Conservation (phyloP, 2,797 vertebrate species). For the Chrysocyon brachyurus region DNA sequence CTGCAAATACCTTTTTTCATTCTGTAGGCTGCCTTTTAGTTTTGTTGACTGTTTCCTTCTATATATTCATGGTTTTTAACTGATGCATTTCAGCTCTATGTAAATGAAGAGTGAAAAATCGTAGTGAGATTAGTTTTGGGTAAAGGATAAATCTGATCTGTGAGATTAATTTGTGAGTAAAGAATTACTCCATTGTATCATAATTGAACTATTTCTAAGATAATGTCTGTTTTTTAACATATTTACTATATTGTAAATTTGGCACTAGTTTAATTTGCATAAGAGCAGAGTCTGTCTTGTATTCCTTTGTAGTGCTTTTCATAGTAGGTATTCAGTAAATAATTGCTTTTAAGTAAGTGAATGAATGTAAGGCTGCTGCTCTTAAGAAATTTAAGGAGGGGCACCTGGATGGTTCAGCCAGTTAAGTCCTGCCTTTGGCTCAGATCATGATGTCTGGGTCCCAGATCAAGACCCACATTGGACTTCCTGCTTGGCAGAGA, state of each 20-base stretch:
- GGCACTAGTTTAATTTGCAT: neutral
- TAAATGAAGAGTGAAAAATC: constrained; percentile 31
- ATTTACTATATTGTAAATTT: constrained; percentile 48
- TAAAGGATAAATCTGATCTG: constrained; percentile 23
- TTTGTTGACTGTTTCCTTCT: neutral
- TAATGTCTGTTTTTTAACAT: constrained; percentile 7
- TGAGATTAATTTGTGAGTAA: neutral
- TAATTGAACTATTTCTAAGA: constrained; percentile 15
- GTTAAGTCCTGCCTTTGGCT: too few species aligned
- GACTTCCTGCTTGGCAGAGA: too few species aligned
- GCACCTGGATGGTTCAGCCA: too few species aligned
- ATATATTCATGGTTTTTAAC: constrained; percentile 3
- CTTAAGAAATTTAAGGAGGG: neutral
- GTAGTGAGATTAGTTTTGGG: neutral
- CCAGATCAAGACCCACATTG: too few species aligned
- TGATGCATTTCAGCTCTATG: constrained; percentile 13
- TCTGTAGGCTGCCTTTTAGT: neutral
- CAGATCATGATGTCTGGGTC: too few species aligned
- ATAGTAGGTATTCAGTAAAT: neutral
- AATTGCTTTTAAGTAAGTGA: neutral
- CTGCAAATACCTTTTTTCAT: neutral
- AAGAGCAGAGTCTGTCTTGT: neutral
- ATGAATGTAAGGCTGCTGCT: neutral
- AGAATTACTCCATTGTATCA: neutral
- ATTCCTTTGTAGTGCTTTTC: neutral